A percentile compares a stretch with the other conserved stretches of the same genome.
Conservation (phyloP, 2,113 vertebrate genomes). For the Eleginops maclovinus region DNA sequence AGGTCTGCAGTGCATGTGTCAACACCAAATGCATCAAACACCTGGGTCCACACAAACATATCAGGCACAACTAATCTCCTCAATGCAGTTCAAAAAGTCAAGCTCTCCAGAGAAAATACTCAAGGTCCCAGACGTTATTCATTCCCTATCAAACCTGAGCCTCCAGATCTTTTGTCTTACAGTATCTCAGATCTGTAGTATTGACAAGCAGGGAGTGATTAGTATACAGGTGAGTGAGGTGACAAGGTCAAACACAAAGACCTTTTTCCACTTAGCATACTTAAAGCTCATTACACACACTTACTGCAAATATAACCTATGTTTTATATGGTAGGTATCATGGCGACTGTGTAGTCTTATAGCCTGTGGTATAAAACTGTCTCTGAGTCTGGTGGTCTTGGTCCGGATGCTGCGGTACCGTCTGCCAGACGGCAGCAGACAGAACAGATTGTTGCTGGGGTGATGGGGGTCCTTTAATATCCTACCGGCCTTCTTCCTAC, state of each 20-base stretch:
- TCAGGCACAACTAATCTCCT: constrained; percentile 59
- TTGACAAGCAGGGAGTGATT: constrained; percentile 55
- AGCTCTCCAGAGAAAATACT: constrained; percentile 55
- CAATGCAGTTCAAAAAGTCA: constrained; percentile 48
- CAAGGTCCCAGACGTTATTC: constrained; percentile 56
- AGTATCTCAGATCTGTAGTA: constrained; percentile 55
- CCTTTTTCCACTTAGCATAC: constrained; percentile 37
- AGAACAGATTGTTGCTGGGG: no score
- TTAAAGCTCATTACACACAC: constrained; percentile 6
- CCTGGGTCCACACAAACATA: constrained; percentile 27
- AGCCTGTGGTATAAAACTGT: no score
- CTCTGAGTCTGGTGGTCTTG: no score
- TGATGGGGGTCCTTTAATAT: no score
- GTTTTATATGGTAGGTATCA: constrained; percentile 17
- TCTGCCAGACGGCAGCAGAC: no score
- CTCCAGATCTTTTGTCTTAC: constrained; percentile 65
- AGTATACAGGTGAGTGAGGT: constrained; percentile 28
- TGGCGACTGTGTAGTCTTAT: no score
- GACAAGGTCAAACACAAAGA: constrained; percentile 34
- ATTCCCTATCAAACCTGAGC: constrained; percentile 48
- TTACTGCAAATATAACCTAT: constrained; percentile 19
- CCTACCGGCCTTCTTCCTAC: no score
- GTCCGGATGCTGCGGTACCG: no score
- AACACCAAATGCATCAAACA: constrained; percentile 5
- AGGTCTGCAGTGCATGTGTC: not conserved